Conservation (phyloP, 2,113 vertebrate species). For the Oxygymnocypris stewartii region DNA sequence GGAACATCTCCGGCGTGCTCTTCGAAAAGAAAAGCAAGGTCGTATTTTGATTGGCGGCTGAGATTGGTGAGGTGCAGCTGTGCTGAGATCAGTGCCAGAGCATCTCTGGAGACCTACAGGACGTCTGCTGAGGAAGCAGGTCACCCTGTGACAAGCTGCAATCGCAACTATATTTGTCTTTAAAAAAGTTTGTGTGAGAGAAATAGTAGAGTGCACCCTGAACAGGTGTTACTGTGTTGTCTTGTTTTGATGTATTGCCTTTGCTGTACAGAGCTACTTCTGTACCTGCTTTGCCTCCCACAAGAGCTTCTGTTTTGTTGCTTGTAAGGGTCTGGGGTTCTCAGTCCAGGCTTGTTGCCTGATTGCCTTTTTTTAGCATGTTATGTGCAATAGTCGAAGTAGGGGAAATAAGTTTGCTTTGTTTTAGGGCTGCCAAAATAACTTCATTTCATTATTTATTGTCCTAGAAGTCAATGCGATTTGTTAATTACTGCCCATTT, state of each 20-base stretch:
- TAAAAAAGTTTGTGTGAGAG: constrained; percentile 28
- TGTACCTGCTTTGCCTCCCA: constrained; percentile 29
- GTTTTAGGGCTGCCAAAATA: neutral
- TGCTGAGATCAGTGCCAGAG: constrained; percentile 49
- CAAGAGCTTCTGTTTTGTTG: constrained; percentile 42
- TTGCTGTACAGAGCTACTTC: constrained; percentile 44
- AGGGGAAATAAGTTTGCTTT: neutral
- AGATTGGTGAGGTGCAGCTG: constrained; percentile 53
- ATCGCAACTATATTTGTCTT: constrained; percentile 52
- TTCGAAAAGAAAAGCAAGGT: constrained; percentile 34
- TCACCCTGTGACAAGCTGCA: constrained; percentile 53
- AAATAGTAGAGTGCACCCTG: constrained; percentile 39
- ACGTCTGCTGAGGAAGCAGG: constrained; percentile 57
- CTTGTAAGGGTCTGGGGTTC: constrained; percentile 28
- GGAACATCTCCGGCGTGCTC: constrained; percentile 8
- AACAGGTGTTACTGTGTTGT: constrained; percentile 59
- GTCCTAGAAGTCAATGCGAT: neutral
- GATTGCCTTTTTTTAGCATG: constrained; percentile 5
- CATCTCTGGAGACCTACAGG: constrained; percentile 48
- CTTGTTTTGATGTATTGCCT: constrained; percentile 57
- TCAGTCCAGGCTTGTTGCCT: constrained; percentile 23
- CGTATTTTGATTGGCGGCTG: constrained; percentile 8
- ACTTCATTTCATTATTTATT: neutral
- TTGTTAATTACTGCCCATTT: neutral
- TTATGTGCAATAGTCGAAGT: neutral